Base-by-base conservation (phyloP, 2,797 vertebrate genomes). In the Mallotus villosus region DNA sequence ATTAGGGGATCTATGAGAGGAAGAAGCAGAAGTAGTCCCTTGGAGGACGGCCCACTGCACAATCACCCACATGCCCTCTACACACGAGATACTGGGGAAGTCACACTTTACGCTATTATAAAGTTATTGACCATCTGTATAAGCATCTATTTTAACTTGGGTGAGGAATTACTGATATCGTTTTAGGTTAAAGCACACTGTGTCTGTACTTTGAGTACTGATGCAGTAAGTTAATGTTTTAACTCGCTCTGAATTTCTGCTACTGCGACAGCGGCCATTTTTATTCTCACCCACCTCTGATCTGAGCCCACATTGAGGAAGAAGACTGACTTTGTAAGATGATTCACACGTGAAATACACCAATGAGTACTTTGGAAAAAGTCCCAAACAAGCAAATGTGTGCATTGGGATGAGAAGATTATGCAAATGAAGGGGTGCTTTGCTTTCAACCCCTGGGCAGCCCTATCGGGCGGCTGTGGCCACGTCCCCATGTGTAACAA, bases 1-100 rank as follows among this genome's bases (percentile, higher is more conserved):
- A 88, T 90, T 88, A 84, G 87, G 73, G 80, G 66, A 85, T 87
- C 79, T 84, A 82, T 82, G 83, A 86, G 81, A 87, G 82, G 84
- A 81, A 51, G 49, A 75, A 76, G 81, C 78, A 74, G 84, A 82
- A 86, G 80, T 82, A 82, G 84, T 29, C 79, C 79, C 80, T 84
- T 62, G 78, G 78, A 79, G 67, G 82, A 65, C 21, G 82, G 88
- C 85, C 85, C 88, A 89, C 73, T 82, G 55, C 84, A 80, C 77
- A 74, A 67, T 76, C 73, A 41, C 80, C 83, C 63, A 12, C 60
- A 14, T 14, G 11, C 83, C 82, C 82, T 75, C 77, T 78, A 12
- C 11, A 46, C 19, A 19, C 7, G 4, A n/a, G 19, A 55, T 82
- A 84, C 82, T 68, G 57, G 22, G 84, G 88, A 86, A 60, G 82